These are phyloP conservation scores for Brienomyrus longianalis DNA, from an alignment of 2,113 vertebrate species.

Conservation along the genomic window DNA sequence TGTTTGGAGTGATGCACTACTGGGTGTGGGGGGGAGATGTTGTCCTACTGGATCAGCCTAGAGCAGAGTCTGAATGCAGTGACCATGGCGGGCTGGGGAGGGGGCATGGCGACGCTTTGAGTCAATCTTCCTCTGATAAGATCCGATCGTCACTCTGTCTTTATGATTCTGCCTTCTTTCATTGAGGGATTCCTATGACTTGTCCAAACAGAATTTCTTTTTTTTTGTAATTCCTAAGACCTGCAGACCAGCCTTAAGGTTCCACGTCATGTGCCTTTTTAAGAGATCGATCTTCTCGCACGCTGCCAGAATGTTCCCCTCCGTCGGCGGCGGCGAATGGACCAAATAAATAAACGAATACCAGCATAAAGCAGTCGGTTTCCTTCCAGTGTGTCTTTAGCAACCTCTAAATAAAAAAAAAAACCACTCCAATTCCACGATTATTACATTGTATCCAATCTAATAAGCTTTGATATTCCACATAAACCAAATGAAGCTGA, in stretches of 20 bases:
- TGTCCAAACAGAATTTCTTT: constrained; percentile 2
- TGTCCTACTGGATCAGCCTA: neutral
- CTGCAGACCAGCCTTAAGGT: constrained; percentile 72
- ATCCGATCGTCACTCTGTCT: constrained; percentile 15
- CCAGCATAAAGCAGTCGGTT: constrained; percentile 23
- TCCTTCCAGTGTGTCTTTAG: constrained; percentile 19
- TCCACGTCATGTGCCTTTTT: constrained; percentile 76
- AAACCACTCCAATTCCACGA: constrained; percentile 27
- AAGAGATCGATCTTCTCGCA: neutral
- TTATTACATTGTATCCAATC: constrained; percentile 33
- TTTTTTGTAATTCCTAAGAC: constrained; percentile 26
- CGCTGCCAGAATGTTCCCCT: constrained; percentile 10
- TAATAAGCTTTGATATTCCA: constrained; percentile 31
- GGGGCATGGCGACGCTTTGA: neutral
- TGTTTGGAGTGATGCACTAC: neutral
- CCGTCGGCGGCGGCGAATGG: constrained; percentile 24
- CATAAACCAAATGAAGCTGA: constrained; percentile 51
- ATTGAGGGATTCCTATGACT: constrained; percentile 5
- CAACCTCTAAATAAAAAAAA: neutral
- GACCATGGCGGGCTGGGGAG: neutral
- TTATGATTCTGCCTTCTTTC: constrained; percentile 6
- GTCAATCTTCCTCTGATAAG: neutral
- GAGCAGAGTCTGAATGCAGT: neutral
- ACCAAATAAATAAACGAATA: constrained; percentile 35
- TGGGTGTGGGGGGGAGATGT: neutral